These are phyloP conservation scores for Drosophila rubida DNA, from an alignment of 2,888 invertebrate species.

Conservation along the genomic window DNA sequence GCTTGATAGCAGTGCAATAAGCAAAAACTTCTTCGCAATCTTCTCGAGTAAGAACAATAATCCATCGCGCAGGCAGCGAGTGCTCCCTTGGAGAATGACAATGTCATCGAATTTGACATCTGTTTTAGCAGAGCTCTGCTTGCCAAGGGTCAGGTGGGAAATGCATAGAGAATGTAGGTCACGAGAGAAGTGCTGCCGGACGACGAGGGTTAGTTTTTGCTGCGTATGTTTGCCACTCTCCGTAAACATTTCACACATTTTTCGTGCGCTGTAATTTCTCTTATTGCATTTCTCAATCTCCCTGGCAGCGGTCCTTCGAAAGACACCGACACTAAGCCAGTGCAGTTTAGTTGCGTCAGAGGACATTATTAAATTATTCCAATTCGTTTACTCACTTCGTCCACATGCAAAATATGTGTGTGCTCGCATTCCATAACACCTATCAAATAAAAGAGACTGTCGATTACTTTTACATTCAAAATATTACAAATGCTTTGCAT, in stretches of 20 bases:
- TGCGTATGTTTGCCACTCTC: constrained; percentile 19
- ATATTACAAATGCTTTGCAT: background rate
- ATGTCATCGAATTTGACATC: constrained; percentile 56
- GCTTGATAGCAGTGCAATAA: background rate
- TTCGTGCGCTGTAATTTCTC: constrained; percentile 36
- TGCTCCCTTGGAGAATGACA: constrained; percentile 28
- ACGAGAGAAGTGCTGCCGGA: constrained; percentile 7
- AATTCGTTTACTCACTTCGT: constrained; percentile 10
- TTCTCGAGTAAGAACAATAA: constrained; percentile 21
- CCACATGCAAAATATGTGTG: background rate
- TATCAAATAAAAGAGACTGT: background rate
- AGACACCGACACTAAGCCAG: constrained; percentile 6
- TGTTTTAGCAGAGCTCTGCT: constrained; percentile 5
- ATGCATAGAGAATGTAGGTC: constrained; percentile 42
- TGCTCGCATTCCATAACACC: background rate
- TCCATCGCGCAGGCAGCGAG: background rate
- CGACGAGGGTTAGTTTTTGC: constrained; percentile 2
- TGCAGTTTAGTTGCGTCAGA: constrained; percentile 8
- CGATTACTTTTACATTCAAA: background rate
- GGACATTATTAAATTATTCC: constrained; percentile 50
- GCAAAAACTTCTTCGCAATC: constrained; percentile 8
- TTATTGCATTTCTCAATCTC: constrained; percentile 54
- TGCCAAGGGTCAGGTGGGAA: constrained; percentile 45
- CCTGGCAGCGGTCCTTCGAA: background rate
- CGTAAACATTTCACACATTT: constrained; percentile 51